Base-by-base conservation (phyloP, 2,113 vertebrate species). In the Spheniscus mendiculus region DNA sequence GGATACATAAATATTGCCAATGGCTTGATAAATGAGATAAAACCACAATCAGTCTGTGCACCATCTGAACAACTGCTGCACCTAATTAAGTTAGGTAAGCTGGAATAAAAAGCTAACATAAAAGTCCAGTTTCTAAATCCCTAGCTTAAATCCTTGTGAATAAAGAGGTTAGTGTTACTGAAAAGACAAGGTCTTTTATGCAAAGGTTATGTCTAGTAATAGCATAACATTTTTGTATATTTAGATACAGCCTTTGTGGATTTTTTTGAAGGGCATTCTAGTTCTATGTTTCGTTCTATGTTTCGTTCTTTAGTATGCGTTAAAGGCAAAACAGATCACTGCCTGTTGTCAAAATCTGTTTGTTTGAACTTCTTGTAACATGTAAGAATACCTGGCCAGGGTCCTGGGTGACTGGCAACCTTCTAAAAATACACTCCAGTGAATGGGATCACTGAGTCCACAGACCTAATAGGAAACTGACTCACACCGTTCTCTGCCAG, bases 51-150 rank as follows among this genome's bases (percentile, higher is more conserved):
- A 6, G 99, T 99, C 1, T 99, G 99, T 71, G 99, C 99, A 1
- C 99, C 99, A 7, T 99, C 99, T 1, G 99, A 99, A 96, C 99
- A 99, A 98, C 98, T 99, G 77, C 99, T 99, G 96, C 99, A 99
- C 95, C 99, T 99, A 89, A 99, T 99, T 87, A 99, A 99, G 96
- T 98, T 99, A 58, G 99, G 99, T 99, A 98, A 96, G 96, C 53
- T 7, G 32, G 36, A 78, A 16, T 42, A 36, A 61, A 80, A 91
- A 89, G 20, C 66, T 78, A 73, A 50, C 9, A 15, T 34, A 26
- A 61, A 93, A 93, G 15, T 85, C 40, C 34, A 83, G 62, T 91
- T 95, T 83, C 18, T 47, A 42, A 58, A 83, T 69, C 36, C 20
- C 3, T 69, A 15, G 9, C 11, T 73, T 55, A 40, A 45, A 19